phyloP scores from a whole-genome alignment of 2,113 vertebrate genomes.

The Euleptes europaea region DNA sequence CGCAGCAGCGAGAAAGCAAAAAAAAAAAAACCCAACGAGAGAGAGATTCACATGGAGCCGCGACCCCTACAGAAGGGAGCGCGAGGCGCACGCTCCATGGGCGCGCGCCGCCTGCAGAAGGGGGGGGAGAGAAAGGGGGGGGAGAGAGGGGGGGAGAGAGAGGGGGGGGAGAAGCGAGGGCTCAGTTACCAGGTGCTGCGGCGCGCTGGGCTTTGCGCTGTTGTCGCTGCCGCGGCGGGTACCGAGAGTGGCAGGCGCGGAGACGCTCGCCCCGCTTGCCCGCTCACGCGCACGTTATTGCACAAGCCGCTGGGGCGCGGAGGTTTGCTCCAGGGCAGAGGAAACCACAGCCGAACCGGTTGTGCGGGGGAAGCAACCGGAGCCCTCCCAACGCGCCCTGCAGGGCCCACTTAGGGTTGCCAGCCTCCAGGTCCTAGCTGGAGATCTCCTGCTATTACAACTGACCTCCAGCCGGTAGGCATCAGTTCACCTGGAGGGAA shows the following conservation, averaged over 20 bases:
- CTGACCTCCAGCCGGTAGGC: too few relatives aligned
- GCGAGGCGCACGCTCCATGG: too few relatives aligned
- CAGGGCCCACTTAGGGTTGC: too few relatives aligned
- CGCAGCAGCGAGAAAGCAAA: not conserved
- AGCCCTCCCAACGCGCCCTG: not conserved
- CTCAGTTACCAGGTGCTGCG: slow-evolving; percentile 10
- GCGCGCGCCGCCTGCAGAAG: not conserved
- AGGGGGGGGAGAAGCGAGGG: not conserved
- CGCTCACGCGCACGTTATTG: slow-evolving; percentile 16
- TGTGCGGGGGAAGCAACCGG: slow-evolving; percentile 6
- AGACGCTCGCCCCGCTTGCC: not conserved
- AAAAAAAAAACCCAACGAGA: too few relatives aligned
- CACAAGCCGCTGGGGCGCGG: slow-evolving; percentile 30
- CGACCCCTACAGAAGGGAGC: not conserved
- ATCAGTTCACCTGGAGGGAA: too few relatives aligned
- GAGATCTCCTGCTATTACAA: too few relatives aligned
- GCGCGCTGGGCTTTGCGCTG: not conserved
- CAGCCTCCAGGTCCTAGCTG: too few relatives aligned
- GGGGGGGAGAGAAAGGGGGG: not conserved
- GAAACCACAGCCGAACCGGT: not conserved
- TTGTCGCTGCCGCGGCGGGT: not conserved
- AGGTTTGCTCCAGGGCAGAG: slow-evolving; percentile 51
- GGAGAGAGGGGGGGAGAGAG: not conserved
- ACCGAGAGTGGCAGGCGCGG: not conserved
- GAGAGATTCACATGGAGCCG: not conserved